Evolutionary conservation across 2,797 vertebrate species (phyloP).

Genomic region (Scarus forsteni): DNA sequence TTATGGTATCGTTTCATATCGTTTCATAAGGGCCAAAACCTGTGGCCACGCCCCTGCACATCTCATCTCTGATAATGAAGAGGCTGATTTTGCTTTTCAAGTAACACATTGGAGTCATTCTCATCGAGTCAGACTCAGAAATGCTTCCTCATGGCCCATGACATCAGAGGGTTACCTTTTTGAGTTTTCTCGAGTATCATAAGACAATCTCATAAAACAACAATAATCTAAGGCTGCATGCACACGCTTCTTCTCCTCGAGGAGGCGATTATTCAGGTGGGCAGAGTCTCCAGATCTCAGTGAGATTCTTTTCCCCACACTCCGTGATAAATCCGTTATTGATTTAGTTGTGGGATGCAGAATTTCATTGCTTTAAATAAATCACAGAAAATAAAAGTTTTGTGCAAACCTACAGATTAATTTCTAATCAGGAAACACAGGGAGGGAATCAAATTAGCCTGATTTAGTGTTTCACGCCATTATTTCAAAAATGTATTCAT

Average conservation of each 20-base stretch:
- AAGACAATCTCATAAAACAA: background rate
- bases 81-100: background rate
- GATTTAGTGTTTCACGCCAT: background rate
- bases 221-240: background rate
- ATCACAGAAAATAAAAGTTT: background rate
- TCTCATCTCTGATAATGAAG: background rate
- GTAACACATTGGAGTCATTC: background rate
- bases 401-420: background rate
- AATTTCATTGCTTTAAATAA: background rate
- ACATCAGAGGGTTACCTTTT: background rate
- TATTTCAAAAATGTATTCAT: background rate
- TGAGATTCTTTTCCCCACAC: conserved; percentile 10
- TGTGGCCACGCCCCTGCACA: too few relatives aligned
- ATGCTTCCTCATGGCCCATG: background rate
- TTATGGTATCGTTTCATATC: too few relatives aligned
- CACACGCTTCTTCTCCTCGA: background rate
- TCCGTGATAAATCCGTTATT: conserved; percentile 5
- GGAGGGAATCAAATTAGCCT: background rate
- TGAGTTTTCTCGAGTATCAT: background rate
- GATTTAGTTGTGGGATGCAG: background rate
- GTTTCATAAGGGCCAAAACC: too few relatives aligned
- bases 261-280: conserved; percentile 14
- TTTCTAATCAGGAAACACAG: background rate
- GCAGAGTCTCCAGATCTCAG: conserved; percentile 9
- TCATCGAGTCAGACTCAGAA: background rate